Conservation (phyloP, 2,113 vertebrate genomes). For the Tragulus kanchil region DNA sequence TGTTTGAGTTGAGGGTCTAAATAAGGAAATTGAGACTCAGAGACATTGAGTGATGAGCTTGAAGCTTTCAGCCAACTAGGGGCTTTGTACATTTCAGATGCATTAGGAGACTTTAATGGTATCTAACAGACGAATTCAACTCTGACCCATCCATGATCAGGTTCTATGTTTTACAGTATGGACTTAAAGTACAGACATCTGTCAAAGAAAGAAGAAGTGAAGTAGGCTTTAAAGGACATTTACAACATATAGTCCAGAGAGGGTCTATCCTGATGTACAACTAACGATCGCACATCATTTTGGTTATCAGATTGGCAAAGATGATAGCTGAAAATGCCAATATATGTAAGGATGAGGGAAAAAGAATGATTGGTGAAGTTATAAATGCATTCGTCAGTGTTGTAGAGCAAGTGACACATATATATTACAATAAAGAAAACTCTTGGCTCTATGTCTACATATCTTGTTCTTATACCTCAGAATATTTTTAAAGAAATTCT, state of each 20-base stretch:
- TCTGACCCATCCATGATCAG: background rate
- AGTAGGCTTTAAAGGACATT: background rate
- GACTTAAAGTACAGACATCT: background rate
- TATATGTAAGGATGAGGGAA: background rate
- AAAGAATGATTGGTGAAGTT: background rate
- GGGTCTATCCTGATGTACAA: background rate
- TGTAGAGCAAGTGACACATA: background rate
- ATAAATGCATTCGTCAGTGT: background rate
- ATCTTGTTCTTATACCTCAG: background rate
- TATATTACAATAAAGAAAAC: background rate
- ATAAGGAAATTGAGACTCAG: constrained; percentile 63
- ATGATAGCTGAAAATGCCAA: background rate
- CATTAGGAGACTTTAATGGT: constrained; percentile 20
- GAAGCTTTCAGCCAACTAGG: constrained; percentile 75
- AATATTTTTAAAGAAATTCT: background rate
- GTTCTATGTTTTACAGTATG: constrained; percentile 1
- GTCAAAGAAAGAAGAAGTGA: background rate
- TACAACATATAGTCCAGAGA: background rate
- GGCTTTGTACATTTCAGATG: constrained; percentile 64
- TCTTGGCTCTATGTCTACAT: background rate
- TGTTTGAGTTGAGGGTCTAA: constrained; percentile 55
- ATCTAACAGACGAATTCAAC: constrained; percentile 56
- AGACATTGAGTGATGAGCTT: constrained; percentile 75
- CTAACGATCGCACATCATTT: background rate
- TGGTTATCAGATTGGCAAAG: background rate